A percentile compares a stretch with the other conserved stretches of the same genome.
Evolutionary conservation across 2,797 vertebrate species (phyloP).

Genomic region (Cyprinella venusta): DNA sequence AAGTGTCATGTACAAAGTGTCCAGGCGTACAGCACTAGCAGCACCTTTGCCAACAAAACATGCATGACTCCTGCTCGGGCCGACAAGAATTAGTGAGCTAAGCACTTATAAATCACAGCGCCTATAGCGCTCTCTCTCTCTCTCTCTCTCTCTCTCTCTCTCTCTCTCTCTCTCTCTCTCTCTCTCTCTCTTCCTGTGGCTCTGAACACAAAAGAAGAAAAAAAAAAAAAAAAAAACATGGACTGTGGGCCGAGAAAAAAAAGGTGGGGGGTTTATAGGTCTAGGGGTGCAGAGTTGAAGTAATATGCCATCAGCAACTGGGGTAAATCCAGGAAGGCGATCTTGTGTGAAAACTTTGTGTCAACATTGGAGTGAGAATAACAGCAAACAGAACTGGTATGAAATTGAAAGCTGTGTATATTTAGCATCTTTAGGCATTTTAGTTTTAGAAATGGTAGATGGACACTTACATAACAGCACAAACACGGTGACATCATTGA

Average conservation of each 20-base stretch:
- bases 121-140: no score
- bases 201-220: conserved; percentile 64
- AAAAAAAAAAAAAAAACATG: conserved; percentile 60
- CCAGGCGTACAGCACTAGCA: conserved; percentile 43
- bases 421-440: conserved; percentile 24
- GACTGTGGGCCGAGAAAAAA: conserved; percentile 40
- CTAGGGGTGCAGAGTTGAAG: conserved; percentile 49
- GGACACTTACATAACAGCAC: conserved; percentile 10
- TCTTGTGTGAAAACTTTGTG: conserved; percentile 56
- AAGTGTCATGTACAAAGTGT: conserved; percentile 39
- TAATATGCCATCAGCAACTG: conserved; percentile 56
- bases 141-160: no score
- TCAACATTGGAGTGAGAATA: conserved; percentile 40
- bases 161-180: no score
- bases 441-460: background rate
- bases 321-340: conserved; percentile 63
- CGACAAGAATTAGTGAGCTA: conserved; percentile 68
- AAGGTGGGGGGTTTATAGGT: conserved; percentile 24
- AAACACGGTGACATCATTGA: background rate
- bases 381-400: conserved; percentile 1
- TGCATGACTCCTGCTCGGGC: conserved; percentile 58
- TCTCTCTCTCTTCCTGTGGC: conserved; percentile 66
- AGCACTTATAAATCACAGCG: conserved; percentile 69
- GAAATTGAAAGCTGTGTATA: background rate
- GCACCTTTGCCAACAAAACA: conserved; percentile 63